phyloP scores from a whole-genome alignment of 2,797 vertebrate species.

The Poecilia picta region DNA sequence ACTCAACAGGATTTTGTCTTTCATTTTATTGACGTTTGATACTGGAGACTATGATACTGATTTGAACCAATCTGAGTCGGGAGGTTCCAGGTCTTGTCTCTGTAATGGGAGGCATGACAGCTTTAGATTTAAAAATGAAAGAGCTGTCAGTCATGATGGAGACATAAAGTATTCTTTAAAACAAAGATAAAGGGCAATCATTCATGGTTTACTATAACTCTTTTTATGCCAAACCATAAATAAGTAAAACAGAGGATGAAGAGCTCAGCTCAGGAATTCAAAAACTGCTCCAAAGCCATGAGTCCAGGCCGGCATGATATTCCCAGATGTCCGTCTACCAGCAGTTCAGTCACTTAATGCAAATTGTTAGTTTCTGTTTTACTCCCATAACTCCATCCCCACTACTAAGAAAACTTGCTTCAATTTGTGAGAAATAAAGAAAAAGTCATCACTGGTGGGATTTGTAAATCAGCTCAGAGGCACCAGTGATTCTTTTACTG shows the following conservation, averaged over 20 bases:
- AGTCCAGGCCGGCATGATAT: background rate
- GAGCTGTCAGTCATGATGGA: background rate
- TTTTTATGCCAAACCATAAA: slow-evolving; percentile 9
- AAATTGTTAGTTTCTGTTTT: background rate
- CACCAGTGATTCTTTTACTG: background rate
- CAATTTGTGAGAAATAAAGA: background rate
- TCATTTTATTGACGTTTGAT: background rate
- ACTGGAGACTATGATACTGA: background rate
- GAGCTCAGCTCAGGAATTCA: slow-evolving; percentile 5
- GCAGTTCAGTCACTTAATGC: background rate
- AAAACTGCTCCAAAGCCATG: background rate
- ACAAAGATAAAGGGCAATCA: background rate
- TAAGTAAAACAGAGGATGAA: slow-evolving; percentile 7
- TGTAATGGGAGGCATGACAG: slow-evolving; percentile 3
- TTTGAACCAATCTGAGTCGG: background rate
- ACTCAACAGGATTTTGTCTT: background rate
- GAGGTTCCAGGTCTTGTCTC: background rate
- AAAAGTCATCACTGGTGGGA: background rate
- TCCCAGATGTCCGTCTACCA: background rate
- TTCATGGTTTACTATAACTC: background rate
- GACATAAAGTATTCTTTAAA: slow-evolving; percentile 8
- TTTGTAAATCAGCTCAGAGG: background rate
- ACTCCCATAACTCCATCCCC: background rate
- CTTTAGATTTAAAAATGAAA: slow-evolving; percentile 15
- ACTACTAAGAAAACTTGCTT: background rate